Conservation (phyloP, 2,113 vertebrate species). For the Smithornis capensis region DNA sequence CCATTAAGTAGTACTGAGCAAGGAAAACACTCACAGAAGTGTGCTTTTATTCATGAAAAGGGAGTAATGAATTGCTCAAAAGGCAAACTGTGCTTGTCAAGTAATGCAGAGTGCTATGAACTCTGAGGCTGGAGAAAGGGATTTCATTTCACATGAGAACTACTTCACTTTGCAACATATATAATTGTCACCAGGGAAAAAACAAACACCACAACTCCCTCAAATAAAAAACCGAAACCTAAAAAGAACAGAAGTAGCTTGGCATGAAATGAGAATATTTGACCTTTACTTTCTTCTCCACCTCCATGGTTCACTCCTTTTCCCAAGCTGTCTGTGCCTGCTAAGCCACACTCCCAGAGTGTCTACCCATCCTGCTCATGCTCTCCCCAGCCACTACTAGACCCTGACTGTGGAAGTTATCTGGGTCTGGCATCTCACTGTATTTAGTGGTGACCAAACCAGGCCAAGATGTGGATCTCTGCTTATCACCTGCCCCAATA, state of each 20-base stretch:
- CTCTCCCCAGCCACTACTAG: background rate
- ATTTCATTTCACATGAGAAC: background rate
- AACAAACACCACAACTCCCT: too few species aligned
- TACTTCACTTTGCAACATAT: background rate
- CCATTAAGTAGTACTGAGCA: background rate
- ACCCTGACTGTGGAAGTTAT: background rate
- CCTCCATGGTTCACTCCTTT: background rate
- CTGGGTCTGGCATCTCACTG: rapidly evolving
- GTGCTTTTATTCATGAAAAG: background rate
- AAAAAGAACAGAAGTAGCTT: background rate
- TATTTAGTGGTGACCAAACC: background rate
- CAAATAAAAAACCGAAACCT: too few species aligned
- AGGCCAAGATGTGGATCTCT: background rate
- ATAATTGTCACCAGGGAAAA: background rate
- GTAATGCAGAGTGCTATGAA: background rate
- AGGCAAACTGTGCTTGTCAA: background rate
- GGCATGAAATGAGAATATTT: background rate
- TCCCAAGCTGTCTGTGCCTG: background rate
- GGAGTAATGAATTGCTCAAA: background rate
- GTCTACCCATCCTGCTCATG: rapidly evolving
- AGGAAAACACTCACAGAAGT: background rate
- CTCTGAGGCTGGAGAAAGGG: background rate
- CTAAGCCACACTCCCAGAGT: background rate
- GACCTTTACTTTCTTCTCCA: background rate
- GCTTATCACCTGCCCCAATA: background rate